Conservation (phyloP, 2,113 vertebrate species). For the Strix aluco region DNA sequence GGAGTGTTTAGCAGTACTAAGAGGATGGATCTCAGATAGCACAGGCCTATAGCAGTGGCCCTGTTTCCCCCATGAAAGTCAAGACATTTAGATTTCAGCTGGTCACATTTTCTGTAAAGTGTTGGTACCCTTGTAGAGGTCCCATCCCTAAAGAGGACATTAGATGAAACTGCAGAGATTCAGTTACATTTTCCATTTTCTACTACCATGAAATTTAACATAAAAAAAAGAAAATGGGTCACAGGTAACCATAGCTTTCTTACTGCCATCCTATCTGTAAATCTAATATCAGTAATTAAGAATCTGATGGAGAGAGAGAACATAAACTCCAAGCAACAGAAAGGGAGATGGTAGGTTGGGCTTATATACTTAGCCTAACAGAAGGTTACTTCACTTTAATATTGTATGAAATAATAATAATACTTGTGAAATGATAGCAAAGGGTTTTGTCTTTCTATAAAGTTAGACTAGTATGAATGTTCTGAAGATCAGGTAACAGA, state of each 20-base stretch:
- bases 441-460: not conserved
- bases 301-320: not conserved
- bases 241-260: not conserved
- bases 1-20: not conserved
- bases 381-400: not conserved
- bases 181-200: not conserved
- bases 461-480: not conserved
- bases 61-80: not conserved
- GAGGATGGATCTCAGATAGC: not conserved
- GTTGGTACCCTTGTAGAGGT: not conserved
- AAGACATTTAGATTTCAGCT: not conserved
- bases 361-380: not conserved
- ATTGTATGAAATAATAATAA: not conserved
- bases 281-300: not conserved
- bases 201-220: not conserved
- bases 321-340: not conserved
- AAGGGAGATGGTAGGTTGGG: not conserved
- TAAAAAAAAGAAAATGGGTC: not conserved
- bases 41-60: not conserved
- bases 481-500: not conserved
- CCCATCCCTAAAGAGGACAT: rapidly evolving
- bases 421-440: not conserved
- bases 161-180: not conserved
- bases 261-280: not conserved
- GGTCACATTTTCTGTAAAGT: not conserved